Evolutionary conservation across 2,113 vertebrate genomes (phyloP), one percentile per base, ranked within the genome.

Genomic region (Gorsachius goisagi): DNA sequence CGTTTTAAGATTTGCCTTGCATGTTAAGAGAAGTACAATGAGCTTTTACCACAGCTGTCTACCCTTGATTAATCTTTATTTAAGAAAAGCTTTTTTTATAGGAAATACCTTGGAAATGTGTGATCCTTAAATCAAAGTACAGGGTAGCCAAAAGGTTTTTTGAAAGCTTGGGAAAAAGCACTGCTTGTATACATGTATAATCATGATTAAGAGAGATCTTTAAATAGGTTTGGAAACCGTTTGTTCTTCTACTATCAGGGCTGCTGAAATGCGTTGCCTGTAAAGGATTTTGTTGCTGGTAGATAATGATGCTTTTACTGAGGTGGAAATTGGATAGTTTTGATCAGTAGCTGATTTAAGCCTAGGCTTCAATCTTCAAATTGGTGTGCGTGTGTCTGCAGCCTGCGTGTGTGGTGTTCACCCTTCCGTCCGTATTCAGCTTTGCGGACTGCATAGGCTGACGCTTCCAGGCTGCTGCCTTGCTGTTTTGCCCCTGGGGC

Each of bases 11-110:
- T 90, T 89, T 78, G 15, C 47, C 37, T 69, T 88, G 37, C 20
- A 47, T 39, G 24, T 59, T 60, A 53, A 47, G 58, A 88, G 26
- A 45, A 67, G 23, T 69, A 52, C 72, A 50, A 49, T 45, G 56
- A 59, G 19, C 30, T 84, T 87, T 96, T 68, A 81, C n/a, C 5
- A 6, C 35, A 71, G 8, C 74, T 79, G 58, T 75, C 81, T 91
- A 63, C 22, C 17, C 16, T 89, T 94, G 69, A 68, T 90, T 79
- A 88, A 67, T 53, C 41, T 58, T 77, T 83, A 76, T 83, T 93
- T 89, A 83, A 64, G 59, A 62, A 89, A 86, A 87, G n/a, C 62
- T 88, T 90, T 95, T 62, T 95, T 95, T 96, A 66, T 89, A 63
- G 50, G 83, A 56, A 96, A 81, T 79, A 89, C 75, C 45, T 86